These are phyloP conservation scores for Rhyzopertha dominica DNA, from an alignment of 1,140 invertebrate genomes.

Conservation along the genomic window DNA sequence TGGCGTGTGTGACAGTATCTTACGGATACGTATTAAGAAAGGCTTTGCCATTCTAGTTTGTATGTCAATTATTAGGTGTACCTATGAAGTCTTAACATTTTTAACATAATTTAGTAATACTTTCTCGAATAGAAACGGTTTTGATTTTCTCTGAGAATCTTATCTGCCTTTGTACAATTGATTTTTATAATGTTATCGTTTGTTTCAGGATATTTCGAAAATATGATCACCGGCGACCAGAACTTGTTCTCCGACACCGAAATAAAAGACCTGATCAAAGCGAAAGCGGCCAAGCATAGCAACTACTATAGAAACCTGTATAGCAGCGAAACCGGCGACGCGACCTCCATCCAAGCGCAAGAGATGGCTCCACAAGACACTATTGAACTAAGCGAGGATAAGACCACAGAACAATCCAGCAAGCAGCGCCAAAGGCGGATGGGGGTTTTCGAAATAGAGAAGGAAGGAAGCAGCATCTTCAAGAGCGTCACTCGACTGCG, in stretches of 20 bases:
- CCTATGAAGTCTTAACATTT: too few relatives aligned
- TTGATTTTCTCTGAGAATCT: too few relatives aligned
- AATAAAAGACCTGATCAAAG: not conserved
- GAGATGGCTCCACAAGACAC: not conserved
- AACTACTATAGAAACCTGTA: too few relatives aligned
- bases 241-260: not conserved
- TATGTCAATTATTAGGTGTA: too few relatives aligned
- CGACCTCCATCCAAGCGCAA: conserved; percentile 1
- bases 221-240: not conserved
- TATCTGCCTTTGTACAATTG: too few relatives aligned
- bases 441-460: conserved; percentile 29
- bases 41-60: too few relatives aligned
- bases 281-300: not conserved
- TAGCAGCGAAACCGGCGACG: not conserved
- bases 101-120: too few relatives aligned
- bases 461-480: conserved; percentile 21
- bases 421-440: conserved; percentile 29
- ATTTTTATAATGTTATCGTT: too few relatives aligned
- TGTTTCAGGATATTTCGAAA: too few relatives aligned
- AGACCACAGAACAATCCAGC: not conserved
- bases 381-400: not conserved
- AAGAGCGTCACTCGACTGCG: conserved; percentile 35
- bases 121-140: too few relatives aligned
- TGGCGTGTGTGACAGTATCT: too few relatives aligned
- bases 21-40: too few relatives aligned